Percentiles rank a stretch among this genome's conserved stretches.
phyloP scores from a whole-genome alignment of 1,140 invertebrate species.

The Idris sp. region DNA sequence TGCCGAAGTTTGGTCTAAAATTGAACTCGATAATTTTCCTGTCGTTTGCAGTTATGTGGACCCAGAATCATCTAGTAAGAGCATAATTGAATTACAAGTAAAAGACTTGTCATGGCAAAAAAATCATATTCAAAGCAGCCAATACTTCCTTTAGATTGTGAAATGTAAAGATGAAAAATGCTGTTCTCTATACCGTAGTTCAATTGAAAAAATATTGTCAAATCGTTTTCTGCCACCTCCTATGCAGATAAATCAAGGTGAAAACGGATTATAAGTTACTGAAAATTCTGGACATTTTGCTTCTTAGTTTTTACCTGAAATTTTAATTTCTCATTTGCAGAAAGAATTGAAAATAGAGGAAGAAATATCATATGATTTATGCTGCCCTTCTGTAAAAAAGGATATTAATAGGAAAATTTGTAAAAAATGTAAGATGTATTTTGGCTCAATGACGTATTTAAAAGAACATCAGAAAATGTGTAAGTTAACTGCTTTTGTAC shows the following conservation, averaged over 20 bases:
- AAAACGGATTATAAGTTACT: conserved; percentile 7
- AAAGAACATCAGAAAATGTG: conserved; percentile 15
- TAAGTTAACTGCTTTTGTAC: background rate
- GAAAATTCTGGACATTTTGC: conserved; percentile 2
- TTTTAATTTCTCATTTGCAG: background rate
- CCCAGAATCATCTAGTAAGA: conserved; percentile 2
- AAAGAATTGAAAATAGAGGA: background rate
- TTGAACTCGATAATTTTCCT: conserved; percentile 14
- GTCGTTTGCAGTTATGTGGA: conserved; percentile 19
- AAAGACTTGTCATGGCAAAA: conserved; percentile 7
- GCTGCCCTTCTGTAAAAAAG: conserved; percentile 10
- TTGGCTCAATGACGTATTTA: conserved; percentile 15
- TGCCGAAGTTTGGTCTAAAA: conserved; percentile 62
- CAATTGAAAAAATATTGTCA: conserved; percentile 17
- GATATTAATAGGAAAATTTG: conserved; percentile 7
- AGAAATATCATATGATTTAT: conserved; percentile 9
- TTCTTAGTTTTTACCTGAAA: conserved; percentile 13
- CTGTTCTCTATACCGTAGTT: conserved; percentile 9
- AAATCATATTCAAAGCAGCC: conserved; percentile 15
- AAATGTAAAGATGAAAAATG: too few species aligned
- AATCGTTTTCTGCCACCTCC: too few species aligned
- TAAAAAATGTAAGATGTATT: conserved; percentile 10
- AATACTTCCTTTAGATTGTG: conserved; percentile 32
- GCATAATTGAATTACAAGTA: background rate
- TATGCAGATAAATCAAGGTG: conserved; percentile 2